phyloP scores from a whole-genome alignment of 2,888 invertebrate genomes.

The Drosophila paramelanica region DNA sequence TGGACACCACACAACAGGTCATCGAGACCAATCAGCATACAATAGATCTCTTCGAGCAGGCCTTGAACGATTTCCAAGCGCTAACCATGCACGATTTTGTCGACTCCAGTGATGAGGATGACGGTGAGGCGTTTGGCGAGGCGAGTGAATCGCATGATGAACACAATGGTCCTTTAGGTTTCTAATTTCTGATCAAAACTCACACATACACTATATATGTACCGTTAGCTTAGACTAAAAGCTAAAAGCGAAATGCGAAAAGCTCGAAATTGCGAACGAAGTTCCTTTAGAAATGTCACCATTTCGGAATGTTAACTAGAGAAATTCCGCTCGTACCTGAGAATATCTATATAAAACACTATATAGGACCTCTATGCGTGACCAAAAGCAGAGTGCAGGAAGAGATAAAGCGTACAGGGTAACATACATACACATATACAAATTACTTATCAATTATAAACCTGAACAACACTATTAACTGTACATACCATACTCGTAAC shows the following conservation, averaged over 20 bases:
- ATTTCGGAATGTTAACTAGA: constrained; percentile 72
- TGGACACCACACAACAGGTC: constrained; percentile 82
- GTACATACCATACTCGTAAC: constrained; percentile 33
- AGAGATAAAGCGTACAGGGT: constrained; percentile 56
- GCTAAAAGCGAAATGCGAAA: constrained; percentile 20
- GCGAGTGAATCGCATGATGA: constrained; percentile 53
- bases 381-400: constrained; percentile 19
- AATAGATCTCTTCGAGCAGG: constrained; percentile 84
- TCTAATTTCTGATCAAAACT: constrained; percentile 37
- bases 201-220: constrained; percentile 9
- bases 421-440: constrained; percentile 7
- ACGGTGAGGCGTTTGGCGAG: constrained; percentile 58
- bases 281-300: constrained; percentile 65
- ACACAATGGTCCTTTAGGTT: constrained; percentile 34
- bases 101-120: constrained; percentile 83
- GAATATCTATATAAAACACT: constrained; percentile 44
- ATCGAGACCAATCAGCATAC: constrained; percentile 83
- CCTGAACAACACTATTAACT: constrained; percentile 41
- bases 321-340: constrained; percentile 76
- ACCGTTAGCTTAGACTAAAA: constrained; percentile 39
- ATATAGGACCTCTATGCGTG: constrained; percentile 50
- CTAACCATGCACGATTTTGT: constrained; percentile 82
- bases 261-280: constrained; percentile 55
- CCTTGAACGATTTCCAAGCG: constrained; percentile 84
- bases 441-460: constrained; percentile 40